These are phyloP conservation scores for Nasonia longicornis DNA, from an alignment of 1,140 invertebrate species.

Conservation along the genomic window DNA sequence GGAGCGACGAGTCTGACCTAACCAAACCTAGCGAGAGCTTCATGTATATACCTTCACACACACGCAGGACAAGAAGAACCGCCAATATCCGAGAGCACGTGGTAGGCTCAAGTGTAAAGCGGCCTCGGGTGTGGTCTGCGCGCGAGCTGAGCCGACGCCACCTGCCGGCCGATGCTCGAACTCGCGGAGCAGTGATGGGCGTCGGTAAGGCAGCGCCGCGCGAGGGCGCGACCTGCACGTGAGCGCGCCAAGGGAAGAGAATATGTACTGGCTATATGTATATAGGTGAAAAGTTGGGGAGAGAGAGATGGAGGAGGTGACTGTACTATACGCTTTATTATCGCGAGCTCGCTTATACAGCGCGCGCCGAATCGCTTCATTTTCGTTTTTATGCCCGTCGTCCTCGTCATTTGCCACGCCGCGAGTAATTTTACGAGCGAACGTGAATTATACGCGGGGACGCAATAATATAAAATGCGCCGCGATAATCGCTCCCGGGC, in stretches of 20 bases:
- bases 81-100: constrained; percentile 55
- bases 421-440: constrained; percentile 24
- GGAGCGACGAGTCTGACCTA: constrained; percentile 39
- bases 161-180: constrained; percentile 45
- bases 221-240: constrained; percentile 21
- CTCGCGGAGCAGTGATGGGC: background rate
- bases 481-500: constrained; percentile 16
- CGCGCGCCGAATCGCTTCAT: constrained; percentile 60
- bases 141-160: constrained; percentile 56
- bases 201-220: constrained; percentile 54
- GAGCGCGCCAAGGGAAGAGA: background rate
- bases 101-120: constrained; percentile 52
- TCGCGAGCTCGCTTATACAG: constrained; percentile 53
- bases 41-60: too few relatives aligned
- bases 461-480: constrained; percentile 24
- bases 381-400: constrained; percentile 54
- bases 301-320: background rate
- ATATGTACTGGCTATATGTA: background rate
- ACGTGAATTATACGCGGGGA: constrained; percentile 14
- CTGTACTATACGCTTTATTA: background rate
- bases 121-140: constrained; percentile 62
- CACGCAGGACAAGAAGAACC: background rate
- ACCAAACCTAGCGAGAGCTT: constrained; percentile 47
- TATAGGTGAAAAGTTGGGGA: background rate
- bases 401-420: constrained; percentile 51